Percentiles rank a stretch among this genome's conserved stretches.
phyloP scores from a whole-genome alignment of 2,888 invertebrate genomes.

The Notodonta ziczac region DNA sequence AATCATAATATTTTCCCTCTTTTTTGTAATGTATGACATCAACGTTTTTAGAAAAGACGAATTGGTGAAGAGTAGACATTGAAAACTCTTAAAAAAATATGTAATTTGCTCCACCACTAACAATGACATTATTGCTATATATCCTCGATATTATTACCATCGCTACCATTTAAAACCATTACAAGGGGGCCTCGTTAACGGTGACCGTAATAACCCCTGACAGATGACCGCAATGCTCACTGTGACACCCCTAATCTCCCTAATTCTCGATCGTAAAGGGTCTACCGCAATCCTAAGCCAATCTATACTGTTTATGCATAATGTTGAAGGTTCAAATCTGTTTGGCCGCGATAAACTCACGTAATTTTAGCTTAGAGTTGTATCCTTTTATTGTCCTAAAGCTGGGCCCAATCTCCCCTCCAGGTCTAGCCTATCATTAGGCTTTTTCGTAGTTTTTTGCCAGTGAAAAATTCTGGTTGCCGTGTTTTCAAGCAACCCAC shows the following conservation, averaged over 20 bases:
- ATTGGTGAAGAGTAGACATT: too few species aligned
- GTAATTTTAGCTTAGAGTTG: not conserved
- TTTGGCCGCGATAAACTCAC: constrained; percentile 4
- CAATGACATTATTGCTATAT: not conserved
- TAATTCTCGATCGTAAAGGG: constrained; percentile 52
- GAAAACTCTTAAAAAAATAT: too few species aligned
- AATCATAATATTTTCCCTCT: too few species aligned
- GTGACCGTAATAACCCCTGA: constrained; percentile 38
- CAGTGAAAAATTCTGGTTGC: too few species aligned
- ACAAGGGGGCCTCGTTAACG: constrained; percentile 37
- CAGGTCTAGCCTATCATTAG: too few species aligned
- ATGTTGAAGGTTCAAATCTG: constrained; percentile 2
- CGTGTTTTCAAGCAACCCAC: too few species aligned
- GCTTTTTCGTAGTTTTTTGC: too few species aligned
- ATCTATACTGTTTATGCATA: constrained; percentile 25
- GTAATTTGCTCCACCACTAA: not conserved
- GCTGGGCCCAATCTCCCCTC: too few species aligned
- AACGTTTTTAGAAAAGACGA: too few species aligned
- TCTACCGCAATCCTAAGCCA: constrained; percentile 57
- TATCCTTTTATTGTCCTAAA: too few species aligned
- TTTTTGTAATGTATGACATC: too few species aligned
- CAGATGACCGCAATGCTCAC: constrained; percentile 45
- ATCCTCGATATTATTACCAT: not conserved
- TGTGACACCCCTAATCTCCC: constrained; percentile 49
- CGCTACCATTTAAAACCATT: constrained; percentile 1